These are phyloP conservation scores for Archegozetes longisetosus DNA, from an alignment of 1,140 invertebrate species.

Conservation along the genomic window DNA sequence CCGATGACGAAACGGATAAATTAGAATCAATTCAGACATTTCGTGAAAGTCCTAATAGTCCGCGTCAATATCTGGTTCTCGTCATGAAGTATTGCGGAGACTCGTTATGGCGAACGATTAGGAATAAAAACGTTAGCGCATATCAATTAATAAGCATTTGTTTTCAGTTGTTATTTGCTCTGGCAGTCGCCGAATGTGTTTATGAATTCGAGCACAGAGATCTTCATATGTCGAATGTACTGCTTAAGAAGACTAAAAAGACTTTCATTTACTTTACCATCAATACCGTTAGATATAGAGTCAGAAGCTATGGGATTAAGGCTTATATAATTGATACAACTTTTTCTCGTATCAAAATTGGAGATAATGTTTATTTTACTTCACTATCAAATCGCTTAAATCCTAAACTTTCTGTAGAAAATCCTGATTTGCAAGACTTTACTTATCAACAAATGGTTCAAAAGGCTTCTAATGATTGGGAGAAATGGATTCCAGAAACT, in stretches of 20 bases:
- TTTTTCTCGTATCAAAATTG: constrained; percentile 22
- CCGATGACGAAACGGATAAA: neutral
- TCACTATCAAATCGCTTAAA: constrained; percentile 43
- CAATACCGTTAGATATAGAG: neutral
- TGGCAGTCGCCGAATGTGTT: constrained; percentile 31
- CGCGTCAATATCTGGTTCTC: constrained; percentile 1
- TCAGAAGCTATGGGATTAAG: constrained; percentile 12
- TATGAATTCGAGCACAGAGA: constrained; percentile 37
- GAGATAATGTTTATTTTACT: constrained; percentile 57
- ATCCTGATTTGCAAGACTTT: constrained; percentile 85
- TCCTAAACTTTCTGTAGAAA: constrained; percentile 50
- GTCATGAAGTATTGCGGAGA: constrained; percentile 12
- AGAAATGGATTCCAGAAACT: constrained; percentile 55
- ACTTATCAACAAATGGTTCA: constrained; percentile 71
- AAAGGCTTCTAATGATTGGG: constrained; percentile 57
- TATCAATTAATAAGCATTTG: constrained; percentile 29
- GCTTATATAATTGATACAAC: constrained; percentile 18
- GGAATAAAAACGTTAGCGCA: neutral
- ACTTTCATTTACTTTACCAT: constrained; percentile 3
- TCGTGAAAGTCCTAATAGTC: neutral
- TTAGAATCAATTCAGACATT: constrained; percentile 1
- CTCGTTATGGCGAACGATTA: constrained; percentile 1
- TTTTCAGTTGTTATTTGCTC: constrained; percentile 28
- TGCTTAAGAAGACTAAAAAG: constrained; percentile 25
- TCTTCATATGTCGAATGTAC: constrained; percentile 34